Base-by-base conservation (phyloP, 2,888 invertebrate species). In the Megamerina dolium region DNA sequence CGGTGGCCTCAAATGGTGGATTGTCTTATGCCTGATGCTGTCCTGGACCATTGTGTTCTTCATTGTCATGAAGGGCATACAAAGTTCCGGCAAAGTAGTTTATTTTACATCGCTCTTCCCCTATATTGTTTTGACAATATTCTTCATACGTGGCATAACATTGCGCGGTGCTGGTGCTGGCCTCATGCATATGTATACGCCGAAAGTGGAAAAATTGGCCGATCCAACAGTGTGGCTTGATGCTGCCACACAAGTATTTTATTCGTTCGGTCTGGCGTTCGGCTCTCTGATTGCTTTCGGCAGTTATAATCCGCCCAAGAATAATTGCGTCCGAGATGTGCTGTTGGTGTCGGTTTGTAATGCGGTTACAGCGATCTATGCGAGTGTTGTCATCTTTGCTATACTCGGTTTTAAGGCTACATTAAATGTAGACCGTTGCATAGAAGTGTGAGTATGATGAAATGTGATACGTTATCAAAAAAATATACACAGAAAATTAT, bases 61-160 rank as follows among this genome's bases (percentile, higher is more conserved):
- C 64, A 93, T 94, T 63, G 91, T 94, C 34, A 93, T 92, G 89
- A 91, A 91, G 71, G 94, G 94, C 36, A 94, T 95, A 52, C 93
- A 94, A 74, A 92, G 92, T 59, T 92, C 92, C 52, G 94, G 94
- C 60, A 93, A 93, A 81, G 90, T 92, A 61, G 91, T 94, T 51
- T 94, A 93, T 73, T 89, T 95, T 73, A 95, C 95, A 10, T 94
- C 95, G 2, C 79, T 94, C 64, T 95, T 95, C 71, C 95, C 95
- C 2, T 95, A 95, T 73, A 73, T 86, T 46, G 94, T 95, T 53
- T 79, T 95, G 56, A 90, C 93, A 23, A 92, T 94, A 63, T 95
- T 95, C 79, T 92, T 95, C 75, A 77, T 92, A 52, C 78, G 93
- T 42, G 93, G 92, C 34, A 82, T 94, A 54, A 90, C 91, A 10